phyloP scores from a whole-genome alignment of 2,797 vertebrate genomes.

The Sebastes trivittatus region DNA sequence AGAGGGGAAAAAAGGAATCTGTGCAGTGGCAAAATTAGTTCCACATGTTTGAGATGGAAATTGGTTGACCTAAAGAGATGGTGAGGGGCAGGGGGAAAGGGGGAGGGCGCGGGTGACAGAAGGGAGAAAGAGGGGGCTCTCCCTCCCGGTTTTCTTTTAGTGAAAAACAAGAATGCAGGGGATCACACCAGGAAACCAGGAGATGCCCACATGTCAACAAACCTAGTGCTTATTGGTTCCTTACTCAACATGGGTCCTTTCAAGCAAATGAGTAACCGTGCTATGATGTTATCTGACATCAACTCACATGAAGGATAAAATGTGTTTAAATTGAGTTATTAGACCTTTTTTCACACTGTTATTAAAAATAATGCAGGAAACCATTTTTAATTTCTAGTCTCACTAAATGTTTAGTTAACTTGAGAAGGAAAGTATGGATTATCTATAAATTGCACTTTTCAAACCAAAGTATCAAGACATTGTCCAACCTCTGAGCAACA shows the following conservation, averaged over 20 bases:
- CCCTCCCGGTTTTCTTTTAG: constrained; percentile 48
- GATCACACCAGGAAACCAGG: constrained; percentile 75
- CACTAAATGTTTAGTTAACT: constrained; percentile 23
- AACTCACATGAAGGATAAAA: constrained; percentile 24
- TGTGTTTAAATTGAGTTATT: constrained; percentile 14
- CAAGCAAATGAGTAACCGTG: constrained; percentile 40
- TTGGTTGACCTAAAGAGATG: constrained; percentile 84
- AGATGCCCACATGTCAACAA: constrained; percentile 76
- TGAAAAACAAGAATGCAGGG: constrained; percentile 67
- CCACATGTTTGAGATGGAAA: constrained; percentile 90
- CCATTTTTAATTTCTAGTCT: background rate
- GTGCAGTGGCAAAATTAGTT: constrained; percentile 86
- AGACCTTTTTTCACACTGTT: background rate
- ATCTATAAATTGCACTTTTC: constrained; percentile 50
- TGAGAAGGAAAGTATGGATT: constrained; percentile 31
- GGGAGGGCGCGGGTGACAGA: constrained; percentile 48
- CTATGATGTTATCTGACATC: constrained; percentile 47
- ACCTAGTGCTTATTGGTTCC: constrained; percentile 47
- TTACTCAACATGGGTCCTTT: constrained; percentile 58
- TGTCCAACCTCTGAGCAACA: constrained; percentile 75
- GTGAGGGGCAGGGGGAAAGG: constrained; percentile 71
- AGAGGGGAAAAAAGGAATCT: constrained; percentile 44
- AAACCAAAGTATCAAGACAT: constrained; percentile 38
- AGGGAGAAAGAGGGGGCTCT: constrained; percentile 60
- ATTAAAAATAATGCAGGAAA: background rate